Percentiles rank a stretch among this genome's conserved stretches.
These are phyloP conservation scores for Poeciliopsis occidentalis DNA, from an alignment of 2,113 vertebrate species.

Conservation along the genomic window DNA sequence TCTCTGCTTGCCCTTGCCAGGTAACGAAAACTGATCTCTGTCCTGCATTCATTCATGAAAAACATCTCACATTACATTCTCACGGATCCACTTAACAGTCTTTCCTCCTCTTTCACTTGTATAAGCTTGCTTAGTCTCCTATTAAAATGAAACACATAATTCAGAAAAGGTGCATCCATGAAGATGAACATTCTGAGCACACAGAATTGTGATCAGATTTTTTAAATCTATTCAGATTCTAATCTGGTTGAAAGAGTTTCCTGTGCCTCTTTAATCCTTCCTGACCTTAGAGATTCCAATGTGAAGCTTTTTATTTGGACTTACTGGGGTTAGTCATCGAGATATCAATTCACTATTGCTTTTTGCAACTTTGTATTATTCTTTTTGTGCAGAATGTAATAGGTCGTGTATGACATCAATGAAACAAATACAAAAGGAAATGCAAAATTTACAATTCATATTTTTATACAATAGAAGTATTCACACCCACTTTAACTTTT, in stretches of 20 bases:
- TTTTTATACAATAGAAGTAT: no score
- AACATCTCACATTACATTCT: constrained; percentile 63
- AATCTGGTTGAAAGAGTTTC: constrained; percentile 52
- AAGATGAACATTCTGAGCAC: constrained; percentile 4
- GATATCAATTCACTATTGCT: neutral
- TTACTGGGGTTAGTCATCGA: neutral
- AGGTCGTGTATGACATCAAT: neutral
- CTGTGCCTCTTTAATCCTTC: constrained; percentile 13
- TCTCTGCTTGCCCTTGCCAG: constrained; percentile 26
- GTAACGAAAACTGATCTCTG: constrained; percentile 60
- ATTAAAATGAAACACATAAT: neutral
- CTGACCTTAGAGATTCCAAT: constrained; percentile 45
- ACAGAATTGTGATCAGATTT: constrained; percentile 5
- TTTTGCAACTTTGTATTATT: neutral
- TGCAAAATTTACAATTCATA: no score
- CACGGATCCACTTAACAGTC: constrained; percentile 17
- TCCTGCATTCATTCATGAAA: constrained; percentile 70
- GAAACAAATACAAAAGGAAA: neutral
- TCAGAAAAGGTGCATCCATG: no score
- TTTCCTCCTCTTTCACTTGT: constrained; percentile 6
- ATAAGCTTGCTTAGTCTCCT: neutral
- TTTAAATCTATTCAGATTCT: constrained; percentile 47
- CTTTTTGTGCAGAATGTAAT: neutral
- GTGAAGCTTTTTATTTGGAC: constrained; percentile 11
- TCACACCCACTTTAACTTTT: no score